Base-by-base conservation (phyloP, 2,797 vertebrate genomes). In the Sorex maritimensis region DNA sequence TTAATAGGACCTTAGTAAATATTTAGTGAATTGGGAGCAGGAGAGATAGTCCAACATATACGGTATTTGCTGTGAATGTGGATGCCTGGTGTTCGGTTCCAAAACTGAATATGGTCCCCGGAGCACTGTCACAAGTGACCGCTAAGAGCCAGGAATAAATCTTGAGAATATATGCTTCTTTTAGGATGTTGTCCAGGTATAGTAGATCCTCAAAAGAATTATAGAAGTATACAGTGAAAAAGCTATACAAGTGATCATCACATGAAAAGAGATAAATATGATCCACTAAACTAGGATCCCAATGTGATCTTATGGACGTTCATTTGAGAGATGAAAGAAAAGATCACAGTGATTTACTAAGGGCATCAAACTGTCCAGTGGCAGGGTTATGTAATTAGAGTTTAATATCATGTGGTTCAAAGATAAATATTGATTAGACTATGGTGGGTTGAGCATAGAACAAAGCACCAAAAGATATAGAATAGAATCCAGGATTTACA, bases 251-350 rank as follows among this genome's bases (percentile, higher is more conserved):
- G 49, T 86, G 38, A 74, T 65, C 80, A 28, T 14, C 21, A 63
- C n/a, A 79, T 71, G 49, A 65, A 24, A 91, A 88, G 28, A 69
- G 49, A 92, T 1, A 81, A 74, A 80, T 65, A 84, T 80, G 58
- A 49, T 78, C 23, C 49, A 55, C 34, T 24, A 90, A 78, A 78
- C 5, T 75, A 23, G 21, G 21, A 81, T 30, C 10, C 26, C 30
- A 65, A 63, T 19, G 10, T 44, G 28, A 58, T 61, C 19, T 85
- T 88, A 82, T 4, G 15, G 13, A 75, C 44, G 6, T 61, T 69
- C 44, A 26, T 80, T 92, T 95, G 82, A 46, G 67, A 75, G 11
- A 17, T 86, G 28, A 89, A 30, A 3, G 9, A 90, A 78, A 0
- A 61, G 49, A 81, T 24, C 23, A 49, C 82, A 89, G 49, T 67